Conservation (phyloP, 2,888 invertebrate genomes). For the Arrhopalites spinosus region DNA sequence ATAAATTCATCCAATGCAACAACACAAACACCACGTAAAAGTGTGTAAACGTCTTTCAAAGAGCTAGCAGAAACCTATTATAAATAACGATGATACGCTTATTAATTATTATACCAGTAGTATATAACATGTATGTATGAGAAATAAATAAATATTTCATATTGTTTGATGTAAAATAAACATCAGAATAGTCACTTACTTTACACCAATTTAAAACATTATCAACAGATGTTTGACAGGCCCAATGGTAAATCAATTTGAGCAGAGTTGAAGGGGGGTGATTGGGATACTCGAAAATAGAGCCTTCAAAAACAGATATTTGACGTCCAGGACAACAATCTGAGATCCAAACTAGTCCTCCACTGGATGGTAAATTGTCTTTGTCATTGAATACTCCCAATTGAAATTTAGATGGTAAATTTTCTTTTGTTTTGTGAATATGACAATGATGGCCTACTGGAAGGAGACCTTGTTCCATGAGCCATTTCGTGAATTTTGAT, state of each 20-base stretch:
- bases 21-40: conserved; percentile 77
- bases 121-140: no score
- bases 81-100: no score
- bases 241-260: conserved; percentile 88
- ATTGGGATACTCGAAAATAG: conserved; percentile 82
- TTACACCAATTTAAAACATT: conserved; percentile 89
- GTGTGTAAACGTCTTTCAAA: conserved; percentile 71
- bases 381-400: conserved; percentile 86
- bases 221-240: conserved; percentile 85
- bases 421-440: conserved; percentile 63
- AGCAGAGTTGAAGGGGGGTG: conserved; percentile 81
- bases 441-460: conserved; percentile 78
- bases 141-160: no score
- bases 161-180: no score
- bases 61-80: conserved; percentile 68
- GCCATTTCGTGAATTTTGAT: conserved; percentile 86
- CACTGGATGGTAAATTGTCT: conserved; percentile 81
- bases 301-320: conserved; percentile 84
- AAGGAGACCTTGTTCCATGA: conserved; percentile 82
- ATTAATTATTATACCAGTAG: no score
- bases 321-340: conserved; percentile 86
- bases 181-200: no score
- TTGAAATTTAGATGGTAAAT: conserved; percentile 69
- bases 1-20: conserved; percentile 79
- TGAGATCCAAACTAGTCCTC: conserved; percentile 90